Percentiles rank a stretch among this genome's conserved stretches.
Evolutionary conservation across 2,113 vertebrate genomes (phyloP).

Genomic region (Megalops atlanticus): DNA sequence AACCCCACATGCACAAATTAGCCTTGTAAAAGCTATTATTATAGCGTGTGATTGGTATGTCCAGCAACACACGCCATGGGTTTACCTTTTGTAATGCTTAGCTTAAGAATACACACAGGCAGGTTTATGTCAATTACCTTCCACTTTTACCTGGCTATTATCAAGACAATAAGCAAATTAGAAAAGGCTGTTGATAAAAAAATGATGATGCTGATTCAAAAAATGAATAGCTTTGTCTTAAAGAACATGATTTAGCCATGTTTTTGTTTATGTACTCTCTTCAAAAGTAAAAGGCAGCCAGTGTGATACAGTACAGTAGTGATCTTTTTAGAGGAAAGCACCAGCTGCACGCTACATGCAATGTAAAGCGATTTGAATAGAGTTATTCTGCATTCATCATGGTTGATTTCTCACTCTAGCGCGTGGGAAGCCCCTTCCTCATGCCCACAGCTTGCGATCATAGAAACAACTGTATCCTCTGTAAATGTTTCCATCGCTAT

Average conservation of each 20-base stretch:
- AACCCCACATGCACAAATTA: too few species aligned
- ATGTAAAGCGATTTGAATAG: too few species aligned
- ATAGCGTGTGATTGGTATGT: too few species aligned
- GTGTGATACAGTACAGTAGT: too few species aligned
- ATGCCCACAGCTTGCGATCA: not conserved
- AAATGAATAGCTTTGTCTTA: too few species aligned
- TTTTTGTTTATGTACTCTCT: too few species aligned
- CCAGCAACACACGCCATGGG: not conserved
- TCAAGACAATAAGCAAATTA: not conserved
- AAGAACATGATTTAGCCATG: too few species aligned
- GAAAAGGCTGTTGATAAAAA: not conserved
- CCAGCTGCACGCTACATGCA: not conserved
- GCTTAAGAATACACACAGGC: not conserved
- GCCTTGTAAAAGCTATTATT: too few species aligned
- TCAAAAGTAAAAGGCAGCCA: too few species aligned
- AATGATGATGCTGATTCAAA: too few species aligned
- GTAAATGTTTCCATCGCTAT: slow-evolving; percentile 24
- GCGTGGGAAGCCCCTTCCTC: not conserved
- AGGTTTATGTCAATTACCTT: not conserved
- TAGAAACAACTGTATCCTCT: slow-evolving; percentile 20
- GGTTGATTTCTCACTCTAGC: not conserved
- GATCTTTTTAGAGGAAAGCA: too few species aligned
- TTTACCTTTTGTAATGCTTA: not conserved
- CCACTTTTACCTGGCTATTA: not conserved
- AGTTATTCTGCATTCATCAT: not conserved